Conservation (phyloP, 1,140 invertebrate species). For the Lithobius niger region DNA sequence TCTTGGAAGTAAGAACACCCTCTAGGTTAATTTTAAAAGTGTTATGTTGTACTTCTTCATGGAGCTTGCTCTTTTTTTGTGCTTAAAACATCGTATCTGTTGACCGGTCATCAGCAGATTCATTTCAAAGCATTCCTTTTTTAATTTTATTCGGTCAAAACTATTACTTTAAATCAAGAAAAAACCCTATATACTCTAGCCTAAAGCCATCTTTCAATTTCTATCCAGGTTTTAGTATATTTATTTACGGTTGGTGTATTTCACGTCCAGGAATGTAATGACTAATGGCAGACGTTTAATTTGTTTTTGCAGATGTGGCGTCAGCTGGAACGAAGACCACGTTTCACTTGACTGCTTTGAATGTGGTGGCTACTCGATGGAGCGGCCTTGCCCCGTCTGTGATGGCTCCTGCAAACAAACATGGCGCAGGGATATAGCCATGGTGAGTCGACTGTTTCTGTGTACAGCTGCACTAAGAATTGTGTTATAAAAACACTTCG, state of each 20-base stretch:
- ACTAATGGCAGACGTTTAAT: no score
- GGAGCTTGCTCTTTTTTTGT: no score
- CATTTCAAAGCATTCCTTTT: not conserved
- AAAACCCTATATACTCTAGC: not conserved
- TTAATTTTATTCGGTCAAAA: not conserved
- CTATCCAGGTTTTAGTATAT: not conserved
- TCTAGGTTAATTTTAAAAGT: no score
- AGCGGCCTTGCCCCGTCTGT: constrained; percentile 59
- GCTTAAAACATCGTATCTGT: no score
- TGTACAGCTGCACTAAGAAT: not conserved
- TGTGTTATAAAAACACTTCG: no score
- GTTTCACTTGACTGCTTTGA: constrained; percentile 64
- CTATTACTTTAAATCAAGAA: not conserved
- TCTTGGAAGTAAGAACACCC: no score
- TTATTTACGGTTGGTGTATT: no score
- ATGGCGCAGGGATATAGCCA: constrained; percentile 62
- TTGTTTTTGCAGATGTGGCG: constrained; percentile 48
- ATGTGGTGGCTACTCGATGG: constrained; percentile 64
- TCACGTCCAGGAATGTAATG: no score
- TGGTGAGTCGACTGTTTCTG: constrained; percentile 39
- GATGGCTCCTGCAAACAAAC: constrained; percentile 54
- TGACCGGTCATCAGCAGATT: no score
- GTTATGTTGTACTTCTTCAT: no score
- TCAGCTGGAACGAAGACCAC: constrained; percentile 65
- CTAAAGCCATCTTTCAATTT: not conserved